A percentile compares a stretch with the other conserved stretches of the same genome.
Conservation (phyloP, 1,140 invertebrate species). For the Drosophila pectinifera region DNA sequence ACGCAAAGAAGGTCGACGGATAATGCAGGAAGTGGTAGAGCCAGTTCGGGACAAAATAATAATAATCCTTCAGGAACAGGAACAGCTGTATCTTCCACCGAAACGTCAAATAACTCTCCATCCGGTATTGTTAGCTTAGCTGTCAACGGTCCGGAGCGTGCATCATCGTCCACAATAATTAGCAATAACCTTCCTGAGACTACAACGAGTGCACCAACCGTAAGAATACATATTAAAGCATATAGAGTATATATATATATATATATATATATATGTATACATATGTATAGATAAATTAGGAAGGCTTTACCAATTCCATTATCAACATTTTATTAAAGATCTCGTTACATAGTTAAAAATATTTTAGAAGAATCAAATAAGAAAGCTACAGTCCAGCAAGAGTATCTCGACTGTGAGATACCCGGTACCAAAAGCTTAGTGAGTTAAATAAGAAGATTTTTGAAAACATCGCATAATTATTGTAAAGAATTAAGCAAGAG, state of each 20-base stretch:
- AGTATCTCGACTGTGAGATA: too few species aligned
- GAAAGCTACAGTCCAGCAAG: too few species aligned
- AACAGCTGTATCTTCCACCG: constrained; percentile 32
- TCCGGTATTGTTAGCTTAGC: constrained; percentile 49
- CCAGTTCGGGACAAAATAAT: constrained; percentile 39
- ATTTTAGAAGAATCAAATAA: too few species aligned
- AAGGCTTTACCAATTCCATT: too few species aligned
- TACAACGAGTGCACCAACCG: constrained; percentile 62
- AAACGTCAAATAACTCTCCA: constrained; percentile 45
- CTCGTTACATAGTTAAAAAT: too few species aligned
- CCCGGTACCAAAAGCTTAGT: too few species aligned
- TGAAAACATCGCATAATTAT: too few species aligned
- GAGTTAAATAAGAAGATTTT: too few species aligned
- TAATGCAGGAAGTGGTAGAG: constrained; percentile 47
- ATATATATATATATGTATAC: too few species aligned
- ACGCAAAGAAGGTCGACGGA: constrained; percentile 92
- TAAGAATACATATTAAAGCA: constrained; percentile 44
- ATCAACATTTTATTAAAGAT: too few species aligned
- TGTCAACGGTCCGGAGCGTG: constrained; percentile 30
- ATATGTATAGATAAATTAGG: too few species aligned
- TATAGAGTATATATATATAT: not conserved
- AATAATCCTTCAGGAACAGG: constrained; percentile 48
- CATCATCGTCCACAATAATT: constrained; percentile 26
- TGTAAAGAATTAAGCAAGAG: too few species aligned
- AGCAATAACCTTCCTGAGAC: constrained; percentile 57